A percentile compares a stretch with the other conserved stretches of the same genome.
phyloP scores from a whole-genome alignment of 2,888 invertebrate species.

The Ctena decussata region DNA sequence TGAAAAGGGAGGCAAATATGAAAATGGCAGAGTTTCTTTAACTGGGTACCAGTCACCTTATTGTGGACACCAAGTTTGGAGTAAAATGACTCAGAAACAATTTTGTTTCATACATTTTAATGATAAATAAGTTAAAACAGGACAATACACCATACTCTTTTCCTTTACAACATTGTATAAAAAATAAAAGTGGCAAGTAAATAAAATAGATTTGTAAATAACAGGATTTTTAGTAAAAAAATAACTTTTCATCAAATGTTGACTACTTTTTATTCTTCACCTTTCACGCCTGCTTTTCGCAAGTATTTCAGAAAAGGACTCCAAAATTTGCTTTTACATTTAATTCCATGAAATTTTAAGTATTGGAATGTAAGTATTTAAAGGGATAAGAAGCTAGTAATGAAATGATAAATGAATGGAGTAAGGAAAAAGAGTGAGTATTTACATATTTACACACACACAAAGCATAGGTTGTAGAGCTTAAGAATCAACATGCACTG shows the following conservation, averaged over 20 bases:
- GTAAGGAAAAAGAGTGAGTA: background rate
- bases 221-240: background rate
- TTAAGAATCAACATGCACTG: conserved; percentile 54
- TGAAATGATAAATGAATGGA: background rate
- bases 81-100: background rate
- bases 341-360: too few species aligned
- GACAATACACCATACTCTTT: conserved; percentile 21
- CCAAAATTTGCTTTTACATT: background rate
- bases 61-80: too few species aligned
- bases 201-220: conserved; percentile 19
- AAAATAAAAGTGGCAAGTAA: conserved; percentile 42
- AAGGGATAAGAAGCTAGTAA: background rate
- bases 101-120: conserved; percentile 43
- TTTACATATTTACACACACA: conserved; percentile 26
- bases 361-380: conserved; percentile 27
- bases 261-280: conserved; percentile 46
- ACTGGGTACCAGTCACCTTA: too few species aligned
- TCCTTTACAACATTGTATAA: conserved; percentile 25
- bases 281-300: background rate
- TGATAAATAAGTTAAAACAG: conserved; percentile 57
- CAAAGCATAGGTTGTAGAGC: conserved; percentile 14
- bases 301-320: background rate
- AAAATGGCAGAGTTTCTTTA: too few species aligned
- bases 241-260: conserved; percentile 15
- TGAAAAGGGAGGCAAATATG: too few species aligned